Evolutionary conservation across 2,113 vertebrate species (phyloP).

Genomic region (Dolichotis patagonum): DNA sequence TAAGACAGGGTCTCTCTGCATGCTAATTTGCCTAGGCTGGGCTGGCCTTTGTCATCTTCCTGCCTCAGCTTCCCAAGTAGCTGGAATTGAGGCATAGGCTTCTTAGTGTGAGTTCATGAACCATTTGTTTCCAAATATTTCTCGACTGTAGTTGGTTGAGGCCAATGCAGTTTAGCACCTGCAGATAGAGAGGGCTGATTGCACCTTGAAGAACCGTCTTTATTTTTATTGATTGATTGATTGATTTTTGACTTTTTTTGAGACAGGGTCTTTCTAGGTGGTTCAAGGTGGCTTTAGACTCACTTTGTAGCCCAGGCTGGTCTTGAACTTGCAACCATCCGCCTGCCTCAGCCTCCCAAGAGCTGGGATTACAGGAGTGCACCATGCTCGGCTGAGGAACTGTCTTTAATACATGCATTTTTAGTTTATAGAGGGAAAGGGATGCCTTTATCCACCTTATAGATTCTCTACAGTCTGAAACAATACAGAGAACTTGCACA

Average conservation of each 20-base stretch:
- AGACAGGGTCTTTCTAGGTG: too few relatives aligned
- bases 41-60: neutral
- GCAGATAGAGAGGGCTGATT: neutral
- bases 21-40: neutral
- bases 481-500: neutral
- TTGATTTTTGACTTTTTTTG: too few relatives aligned
- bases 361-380: too few relatives aligned
- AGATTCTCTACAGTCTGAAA: neutral
- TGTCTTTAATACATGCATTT: neutral
- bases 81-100: too few relatives aligned
- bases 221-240: neutral
- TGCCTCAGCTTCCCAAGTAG: neutral
- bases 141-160: neutral
- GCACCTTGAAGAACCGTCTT: neutral
- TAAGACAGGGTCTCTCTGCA: neutral
- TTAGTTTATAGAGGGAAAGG: neutral
- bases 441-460: neutral
- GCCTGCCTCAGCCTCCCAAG: too few relatives aligned
- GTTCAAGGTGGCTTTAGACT: too few relatives aligned
- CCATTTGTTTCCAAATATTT: neutral
- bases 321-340: too few relatives aligned
- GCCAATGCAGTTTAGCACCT: neutral
- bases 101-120: rapidly evolving
- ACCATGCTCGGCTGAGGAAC: neutral
- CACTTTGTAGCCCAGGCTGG: too few relatives aligned